phyloP scores from a whole-genome alignment of 2,797 vertebrate genomes.

The Danio aesculapii region DNA sequence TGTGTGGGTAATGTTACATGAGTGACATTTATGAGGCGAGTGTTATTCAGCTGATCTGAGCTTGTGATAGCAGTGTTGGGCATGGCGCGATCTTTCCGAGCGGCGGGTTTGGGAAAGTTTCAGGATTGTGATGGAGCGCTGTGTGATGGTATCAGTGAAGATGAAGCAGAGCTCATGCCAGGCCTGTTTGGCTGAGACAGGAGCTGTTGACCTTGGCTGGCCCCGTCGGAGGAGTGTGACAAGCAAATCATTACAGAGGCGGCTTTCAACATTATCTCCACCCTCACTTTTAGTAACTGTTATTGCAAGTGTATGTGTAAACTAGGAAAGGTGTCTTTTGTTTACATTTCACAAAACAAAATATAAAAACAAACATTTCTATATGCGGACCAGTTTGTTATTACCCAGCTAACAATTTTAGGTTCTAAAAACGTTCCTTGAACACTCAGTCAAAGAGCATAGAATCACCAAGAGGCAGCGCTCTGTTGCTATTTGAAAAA shows the following conservation, averaged over 20 bases:
- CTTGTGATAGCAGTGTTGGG: constrained; percentile 9
- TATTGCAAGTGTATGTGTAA: no score
- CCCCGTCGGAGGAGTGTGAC: constrained; percentile 12
- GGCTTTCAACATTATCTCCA: no score
- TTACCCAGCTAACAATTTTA: no score
- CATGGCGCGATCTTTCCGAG: constrained; percentile 6
- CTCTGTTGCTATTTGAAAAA: no score
- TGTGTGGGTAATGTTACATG: not conserved
- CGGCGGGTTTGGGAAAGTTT: constrained; percentile 51
- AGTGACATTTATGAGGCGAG: not conserved
- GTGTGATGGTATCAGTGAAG: constrained; percentile 49
- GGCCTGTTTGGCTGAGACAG: constrained; percentile 50
- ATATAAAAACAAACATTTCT: no score
- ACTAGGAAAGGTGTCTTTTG: no score
- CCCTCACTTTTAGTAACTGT: no score
- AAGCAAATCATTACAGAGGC: constrained; percentile 28
- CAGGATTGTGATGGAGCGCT: constrained; percentile 49
- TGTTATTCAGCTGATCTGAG: not conserved
- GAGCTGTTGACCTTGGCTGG: constrained; percentile 62
- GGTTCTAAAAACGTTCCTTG: no score
- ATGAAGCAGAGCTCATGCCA: constrained; percentile 52
- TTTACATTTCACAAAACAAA: no score
- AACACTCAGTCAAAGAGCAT: no score
- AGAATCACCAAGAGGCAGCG: no score
- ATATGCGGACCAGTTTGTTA: no score